Base-by-base conservation (phyloP, 2,113 vertebrate genomes). In the Anarhynchus alexandrinus region DNA sequence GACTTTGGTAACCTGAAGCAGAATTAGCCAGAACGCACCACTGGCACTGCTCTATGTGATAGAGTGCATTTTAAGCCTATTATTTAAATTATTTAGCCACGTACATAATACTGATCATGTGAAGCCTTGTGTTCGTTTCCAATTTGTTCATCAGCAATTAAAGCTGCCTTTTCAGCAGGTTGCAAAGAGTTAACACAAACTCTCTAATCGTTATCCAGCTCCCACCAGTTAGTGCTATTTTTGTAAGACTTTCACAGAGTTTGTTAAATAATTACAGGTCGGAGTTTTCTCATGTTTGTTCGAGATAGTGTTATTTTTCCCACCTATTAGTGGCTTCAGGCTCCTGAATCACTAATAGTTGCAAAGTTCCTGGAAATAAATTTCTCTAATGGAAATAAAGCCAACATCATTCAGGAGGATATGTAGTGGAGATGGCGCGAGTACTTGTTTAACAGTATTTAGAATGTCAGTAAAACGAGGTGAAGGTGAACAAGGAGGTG, bases 251-350 rank as follows among this genome's bases (percentile, higher is more conserved):
- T 85, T 82, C 67, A 74, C 74, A 32, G 82, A 82, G 27, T 57
- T 89, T 90, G 59, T 87, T 97, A 88, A 95, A 79, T 96, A 95
- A 96, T 96, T 96, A 76, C 79, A 93, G 76, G 70, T 97, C 47
- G 65, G 86, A 84, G 84, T 96, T 97, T 96, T 96, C 92, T 96
- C 89, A 9, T 89, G 72, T 97, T 97, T 94, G 43, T 95, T 96
- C 80, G 94, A 58, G 40, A 57, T n/a, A 29, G 58, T 94, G 93
- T 92, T 91, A 94, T 95, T 90, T 97, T 98, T 97, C 92, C 91
- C 96, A 91, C 90, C 88, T 95, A 85, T 73, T 93, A 47, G 65
- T 93, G 51, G 85, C 73, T 92, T n/a, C 61, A 80, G 58, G 74
- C 77, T 73, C 51, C 62, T 76, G 80, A 96, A 92, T 92, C 23